Conservation (phyloP, 2,888 invertebrate genomes). For the Cistogaster globosa region DNA sequence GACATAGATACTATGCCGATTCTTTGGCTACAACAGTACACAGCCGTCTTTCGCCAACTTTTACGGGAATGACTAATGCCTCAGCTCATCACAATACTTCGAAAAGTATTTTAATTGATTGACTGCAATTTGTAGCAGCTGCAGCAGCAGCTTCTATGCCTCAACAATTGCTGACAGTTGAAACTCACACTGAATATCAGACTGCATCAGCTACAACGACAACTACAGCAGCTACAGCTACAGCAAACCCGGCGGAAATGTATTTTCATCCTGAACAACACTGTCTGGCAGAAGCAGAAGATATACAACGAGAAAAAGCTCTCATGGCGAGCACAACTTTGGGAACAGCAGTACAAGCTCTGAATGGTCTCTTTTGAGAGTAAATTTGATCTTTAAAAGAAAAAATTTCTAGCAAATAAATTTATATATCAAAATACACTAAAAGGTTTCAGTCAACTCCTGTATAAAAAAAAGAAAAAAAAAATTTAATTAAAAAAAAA, state of each 20-base stretch:
- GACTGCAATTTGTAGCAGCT: conserved; percentile 80
- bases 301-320: conserved; percentile 52
- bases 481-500: conserved; percentile 8
- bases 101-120: conserved; percentile 81
- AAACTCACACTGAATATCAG: conserved; percentile 61
- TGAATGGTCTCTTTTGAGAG: conserved; percentile 76
- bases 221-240: background rate
- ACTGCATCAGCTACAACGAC: conserved; percentile 17
- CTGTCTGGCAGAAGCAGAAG: conserved; percentile 11
- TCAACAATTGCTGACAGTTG: conserved; percentile 60
- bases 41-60: conserved; percentile 63
- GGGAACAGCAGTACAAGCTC: conserved; percentile 78
- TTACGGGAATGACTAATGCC: conserved; percentile 45
- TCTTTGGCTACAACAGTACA: conserved; percentile 76
- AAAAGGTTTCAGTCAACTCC: conserved; percentile 64
- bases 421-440: conserved; percentile 14
- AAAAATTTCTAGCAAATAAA: conserved; percentile 13
- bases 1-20: conserved; percentile 83
- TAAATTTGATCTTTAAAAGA: background rate
- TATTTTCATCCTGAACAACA: conserved; percentile 24
- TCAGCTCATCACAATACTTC: conserved; percentile 65
- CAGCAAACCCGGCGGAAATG: conserved; percentile 36
- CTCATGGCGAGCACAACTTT: conserved; percentile 74
- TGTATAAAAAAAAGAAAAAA: background rate
- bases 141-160: conserved; percentile 73